Base-by-base conservation (phyloP, 1,140 invertebrate species). In the Tigriopus japonicus region DNA sequence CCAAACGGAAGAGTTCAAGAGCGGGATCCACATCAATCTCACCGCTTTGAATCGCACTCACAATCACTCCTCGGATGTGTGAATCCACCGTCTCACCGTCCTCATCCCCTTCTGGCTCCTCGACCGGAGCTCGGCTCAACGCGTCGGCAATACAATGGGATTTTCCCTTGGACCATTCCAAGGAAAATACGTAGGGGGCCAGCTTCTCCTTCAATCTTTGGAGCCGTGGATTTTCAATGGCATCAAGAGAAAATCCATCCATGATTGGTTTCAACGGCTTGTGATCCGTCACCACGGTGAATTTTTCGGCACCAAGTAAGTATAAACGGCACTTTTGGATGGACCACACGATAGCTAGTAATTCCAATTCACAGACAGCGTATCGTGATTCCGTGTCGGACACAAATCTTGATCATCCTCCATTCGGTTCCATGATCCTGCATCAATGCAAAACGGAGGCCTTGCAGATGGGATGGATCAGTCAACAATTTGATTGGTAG, bases 211-310 rank as follows among this genome's bases (percentile, higher is more conserved):
- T 19, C 7, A 51, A 19, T 9, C 45, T 19, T 19, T 51, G 45
- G 15, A 65, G 10, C 1, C 59, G 64, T 10, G 64, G 49, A 21
- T 65, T 65, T 17, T 65, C 64, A 0, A 65, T 45, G 21, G 52
- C 66, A 42, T 70, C 67, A 23, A 71, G 54, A 21, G 14, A 43
- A 43, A 67, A 70, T 40, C 42, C 62, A 9, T 51, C 9, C 40
- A 66, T 61, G 43, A 71, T 65, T 17, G 43, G 64, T 41, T 64
- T 64, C 55, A 65, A 66, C 0, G 68, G 62, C 21, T 69, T 69
- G 60, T 72, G 70, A 58, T 72, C 69, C 0, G 67, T 70, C 62
- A 68, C 66, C 23, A 71, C 55, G 1, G 15, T 42, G 35, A 70
- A 64, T 1, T 61, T n/a, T 1, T 23, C 19, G 1, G 62, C 21